Percentiles rank a stretch among this genome's conserved stretches.
phyloP scores from a whole-genome alignment of 2,888 invertebrate genomes.

The Drosophila mettleri region DNA sequence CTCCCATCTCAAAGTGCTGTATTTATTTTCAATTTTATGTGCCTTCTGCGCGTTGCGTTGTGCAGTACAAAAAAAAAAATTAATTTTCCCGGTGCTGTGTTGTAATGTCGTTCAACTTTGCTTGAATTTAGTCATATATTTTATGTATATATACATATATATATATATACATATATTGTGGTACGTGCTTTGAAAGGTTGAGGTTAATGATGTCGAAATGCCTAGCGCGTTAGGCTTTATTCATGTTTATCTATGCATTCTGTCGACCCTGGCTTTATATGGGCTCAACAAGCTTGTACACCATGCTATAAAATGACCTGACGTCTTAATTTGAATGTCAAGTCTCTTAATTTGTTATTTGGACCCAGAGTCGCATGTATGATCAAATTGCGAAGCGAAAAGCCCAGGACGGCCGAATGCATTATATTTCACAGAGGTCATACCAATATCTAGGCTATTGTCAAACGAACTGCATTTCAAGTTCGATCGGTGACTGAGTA shows the following conservation, averaged over 20 bases:
- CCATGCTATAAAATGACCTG: conserved; percentile 67
- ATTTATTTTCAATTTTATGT: conserved; percentile 72
- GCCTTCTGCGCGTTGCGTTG: conserved; percentile 29
- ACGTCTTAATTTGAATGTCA: conserved; percentile 76
- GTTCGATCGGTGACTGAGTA: conserved; percentile 9
- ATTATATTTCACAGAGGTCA: conserved; percentile 3
- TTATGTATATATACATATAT: neutral
- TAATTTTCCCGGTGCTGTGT: conserved; percentile 47
- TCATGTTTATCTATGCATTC: conserved; percentile 60
- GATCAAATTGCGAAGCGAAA: conserved; percentile 51
- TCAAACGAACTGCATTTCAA: neutral
- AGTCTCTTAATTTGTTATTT: conserved; percentile 67
- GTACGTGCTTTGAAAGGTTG: conserved; percentile 68
- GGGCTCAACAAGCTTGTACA: conserved; percentile 40
- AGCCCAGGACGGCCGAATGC: neutral
- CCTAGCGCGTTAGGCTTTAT: conserved; percentile 16
- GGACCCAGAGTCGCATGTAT: conserved; percentile 39
- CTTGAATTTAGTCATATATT: conserved; percentile 28
- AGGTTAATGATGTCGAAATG: conserved; percentile 33
- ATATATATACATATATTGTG: conserved; percentile 29
- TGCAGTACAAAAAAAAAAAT: conserved; percentile 29
- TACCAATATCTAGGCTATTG: conserved; percentile 1
- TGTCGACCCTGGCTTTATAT: conserved; percentile 41
- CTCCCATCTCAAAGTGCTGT: conserved; percentile 46
- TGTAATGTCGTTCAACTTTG: conserved; percentile 75